A percentile compares a stretch with the other conserved stretches of the same genome.
phyloP scores from a whole-genome alignment of 2,113 vertebrate genomes.

The Dermatemys mawii region DNA sequence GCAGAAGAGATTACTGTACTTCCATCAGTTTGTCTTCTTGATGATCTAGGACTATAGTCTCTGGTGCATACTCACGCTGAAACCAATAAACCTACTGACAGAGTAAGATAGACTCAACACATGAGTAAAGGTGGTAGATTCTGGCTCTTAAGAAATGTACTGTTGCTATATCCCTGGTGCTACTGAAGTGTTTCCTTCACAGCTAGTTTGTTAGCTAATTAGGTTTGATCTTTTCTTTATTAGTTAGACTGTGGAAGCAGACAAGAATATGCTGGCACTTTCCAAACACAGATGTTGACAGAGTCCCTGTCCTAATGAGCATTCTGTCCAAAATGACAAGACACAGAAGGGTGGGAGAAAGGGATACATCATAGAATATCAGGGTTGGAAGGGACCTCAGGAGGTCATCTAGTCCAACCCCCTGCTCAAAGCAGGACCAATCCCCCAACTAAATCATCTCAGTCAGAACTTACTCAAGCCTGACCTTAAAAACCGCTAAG shows the following conservation, averaged over 20 bases:
- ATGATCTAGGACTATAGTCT: not conserved
- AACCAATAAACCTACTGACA: not conserved
- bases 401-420: too few species aligned
- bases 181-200: conserved; percentile 41
- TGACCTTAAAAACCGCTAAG: too few species aligned
- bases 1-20: not conserved
- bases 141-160: not conserved
- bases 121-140: not conserved
- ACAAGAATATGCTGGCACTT: not conserved
- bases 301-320: not conserved
- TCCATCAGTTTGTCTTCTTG: not conserved
- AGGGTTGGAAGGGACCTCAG: too few species aligned
- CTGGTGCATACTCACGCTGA: not conserved
- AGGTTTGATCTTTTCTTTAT: not conserved
- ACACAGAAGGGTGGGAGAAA: not conserved
- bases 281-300: not conserved
- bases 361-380: too few species aligned
- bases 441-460: too few species aligned
- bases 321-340: not conserved
- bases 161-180: conserved; percentile 2
- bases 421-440: too few species aligned
- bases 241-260: not conserved
- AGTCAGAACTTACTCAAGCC: too few species aligned
- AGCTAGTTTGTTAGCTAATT: conserved; percentile 13
- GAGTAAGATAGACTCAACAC: not conserved